Evolutionary conservation across 1,140 invertebrate species (phyloP), one percentile per base, ranked within the genome.

Genomic region (Caenorhabditis briggsae): DNA sequence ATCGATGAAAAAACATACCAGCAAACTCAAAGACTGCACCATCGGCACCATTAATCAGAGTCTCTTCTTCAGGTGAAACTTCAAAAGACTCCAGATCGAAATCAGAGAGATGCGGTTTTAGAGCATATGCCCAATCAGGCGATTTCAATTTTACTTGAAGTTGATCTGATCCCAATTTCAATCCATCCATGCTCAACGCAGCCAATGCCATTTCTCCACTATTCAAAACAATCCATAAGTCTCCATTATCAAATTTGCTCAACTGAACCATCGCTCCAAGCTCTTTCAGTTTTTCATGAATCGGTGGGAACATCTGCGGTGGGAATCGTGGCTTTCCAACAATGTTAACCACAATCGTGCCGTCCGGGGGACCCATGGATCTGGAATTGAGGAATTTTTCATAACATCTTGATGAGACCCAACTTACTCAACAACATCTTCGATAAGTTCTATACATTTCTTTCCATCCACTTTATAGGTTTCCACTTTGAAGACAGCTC

Each of bases 181-280:
- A 59, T 46, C 90, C 90, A 83, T 92, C 92, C 89, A 92, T 91
- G 61, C 92, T 92, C 55, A 91, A 61, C 16, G 92, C 91, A 33
- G 91, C 90, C 20, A 92, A 78, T 16, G 91, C 92, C 25, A 90
- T 89, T 33, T 90, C 83, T 20, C 92, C 92, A 82, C 78, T 87
- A 41, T 85, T 74, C n/a, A 92, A 53, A 46, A 91, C 59, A 43
- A 92, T 56, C 88, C 88, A 89, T 64, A 92, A 53, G 50, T 88
- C 83, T 48, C 61, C 78, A 0, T 89, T 87, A 58, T 90, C 90
- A 74, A 65, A 87, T 56, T 85, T 87, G 61, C 82, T 90, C 53
- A 88, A 41, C 23, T 90, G 53, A 25, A 91, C 59, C 7, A 50
- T 53, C n/a, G 86, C 82, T 18, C 87, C 83, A 7, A 91, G 46